Conservation (phyloP, 2,113 vertebrate genomes). For the Zosterops hypoxanthus region DNA sequence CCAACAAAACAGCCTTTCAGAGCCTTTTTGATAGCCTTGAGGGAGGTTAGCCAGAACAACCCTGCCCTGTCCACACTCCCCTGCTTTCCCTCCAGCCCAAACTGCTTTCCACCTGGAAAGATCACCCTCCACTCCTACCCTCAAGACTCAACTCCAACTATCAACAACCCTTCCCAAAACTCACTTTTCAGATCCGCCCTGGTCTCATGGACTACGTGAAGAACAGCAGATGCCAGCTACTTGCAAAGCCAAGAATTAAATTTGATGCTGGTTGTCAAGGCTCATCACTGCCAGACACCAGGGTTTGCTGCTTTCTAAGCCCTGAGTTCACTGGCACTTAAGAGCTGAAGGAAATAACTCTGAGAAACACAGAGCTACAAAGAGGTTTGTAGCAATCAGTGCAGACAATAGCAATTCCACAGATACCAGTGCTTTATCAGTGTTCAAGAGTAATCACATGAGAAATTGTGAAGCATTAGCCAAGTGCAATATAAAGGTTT, state of each 20-base stretch:
- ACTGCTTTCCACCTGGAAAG: background rate
- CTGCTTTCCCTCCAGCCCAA: background rate
- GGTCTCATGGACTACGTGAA: fast-evolving
- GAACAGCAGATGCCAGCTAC: background rate
- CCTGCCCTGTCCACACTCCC: fast-evolving
- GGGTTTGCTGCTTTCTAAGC: background rate
- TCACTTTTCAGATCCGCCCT: background rate
- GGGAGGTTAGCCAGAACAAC: background rate
- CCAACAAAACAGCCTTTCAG: background rate
- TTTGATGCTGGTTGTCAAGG: background rate
- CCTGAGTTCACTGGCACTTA: background rate
- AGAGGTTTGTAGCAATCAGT: background rate
- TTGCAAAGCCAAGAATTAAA: background rate
- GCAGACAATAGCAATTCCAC: background rate
- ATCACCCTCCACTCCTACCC: background rate
- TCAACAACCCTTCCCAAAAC: background rate
- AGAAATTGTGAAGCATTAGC: background rate
- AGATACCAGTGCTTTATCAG: background rate
- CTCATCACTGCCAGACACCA: background rate
- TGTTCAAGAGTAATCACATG: background rate
- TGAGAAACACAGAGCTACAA: background rate
- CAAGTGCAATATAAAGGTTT: background rate
- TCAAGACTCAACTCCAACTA: background rate
- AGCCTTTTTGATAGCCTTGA: background rate
- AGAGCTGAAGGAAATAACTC: background rate